Evolutionary conservation across 2,888 invertebrate species (phyloP).

Genomic region (Tetropium fuscum): DNA sequence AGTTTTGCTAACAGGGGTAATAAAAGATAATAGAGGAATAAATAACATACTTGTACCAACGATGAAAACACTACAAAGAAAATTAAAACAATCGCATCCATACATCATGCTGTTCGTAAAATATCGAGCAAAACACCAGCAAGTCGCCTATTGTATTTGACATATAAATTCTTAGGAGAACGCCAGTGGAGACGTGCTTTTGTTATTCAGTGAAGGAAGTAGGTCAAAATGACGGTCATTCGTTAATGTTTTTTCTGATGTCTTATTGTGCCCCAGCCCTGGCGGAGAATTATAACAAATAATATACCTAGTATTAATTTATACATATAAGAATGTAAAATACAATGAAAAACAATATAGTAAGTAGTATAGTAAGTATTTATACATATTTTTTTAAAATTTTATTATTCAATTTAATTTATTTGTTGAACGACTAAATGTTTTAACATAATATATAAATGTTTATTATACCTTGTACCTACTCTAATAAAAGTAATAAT

Average conservation of each 20-base stretch:
- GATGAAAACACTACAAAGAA: constrained; percentile 23
- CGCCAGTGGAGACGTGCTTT: background rate
- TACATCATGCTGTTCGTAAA: constrained; percentile 34
- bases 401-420: too few relatives aligned
- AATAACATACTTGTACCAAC: constrained; percentile 24
- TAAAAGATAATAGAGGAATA: constrained; percentile 25
- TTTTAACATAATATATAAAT: too few relatives aligned
- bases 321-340: too few relatives aligned
- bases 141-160: constrained; percentile 46
- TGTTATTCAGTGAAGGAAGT: constrained; percentile 17
- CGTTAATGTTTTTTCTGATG: constrained; percentile 15
- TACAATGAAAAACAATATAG: too few relatives aligned
- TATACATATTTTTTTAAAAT: too few relatives aligned
- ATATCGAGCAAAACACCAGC: constrained; percentile 43
- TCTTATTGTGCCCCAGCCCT: background rate
- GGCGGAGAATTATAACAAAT: constrained; percentile 2
- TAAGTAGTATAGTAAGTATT: too few relatives aligned
- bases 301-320: too few relatives aligned
- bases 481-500: too few relatives aligned
- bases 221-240: constrained; percentile 24
- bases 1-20: constrained; percentile 11
- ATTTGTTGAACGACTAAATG: too few relatives aligned
- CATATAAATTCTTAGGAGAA: constrained; percentile 45
- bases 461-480: too few relatives aligned
- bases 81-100: constrained; percentile 32